Evolutionary conservation across 2,888 invertebrate genomes (phyloP).

Genomic region (Aporophyla lueneburgensis): DNA sequence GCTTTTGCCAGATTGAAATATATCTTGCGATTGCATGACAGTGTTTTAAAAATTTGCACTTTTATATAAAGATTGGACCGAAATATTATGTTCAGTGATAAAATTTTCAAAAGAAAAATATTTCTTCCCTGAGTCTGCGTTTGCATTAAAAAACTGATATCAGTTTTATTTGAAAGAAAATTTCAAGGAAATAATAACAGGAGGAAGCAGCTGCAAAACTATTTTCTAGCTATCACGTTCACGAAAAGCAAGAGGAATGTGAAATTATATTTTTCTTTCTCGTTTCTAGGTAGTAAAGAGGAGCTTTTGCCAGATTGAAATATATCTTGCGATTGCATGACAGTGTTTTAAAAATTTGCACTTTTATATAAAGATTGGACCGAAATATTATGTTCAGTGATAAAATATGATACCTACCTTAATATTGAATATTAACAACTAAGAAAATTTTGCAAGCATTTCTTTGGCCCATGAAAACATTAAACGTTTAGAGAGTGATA

Average conservation of each 20-base stretch:
- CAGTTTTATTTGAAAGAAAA: conserved; percentile 23
- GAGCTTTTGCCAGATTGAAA: not conserved
- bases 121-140: not conserved
- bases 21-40: not conserved
- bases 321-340: not conserved
- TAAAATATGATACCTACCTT: not conserved
- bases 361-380: not conserved
- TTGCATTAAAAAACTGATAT: conserved; percentile 14
- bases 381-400: conserved; percentile 6
- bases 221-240: conserved; percentile 11
- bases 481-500: conserved; percentile 3
- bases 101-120: not conserved
- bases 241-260: conserved; percentile 4
- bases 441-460: not conserved
- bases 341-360: not conserved
- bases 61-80: not conserved
- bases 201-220: not conserved
- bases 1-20: not conserved
- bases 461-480: not conserved
- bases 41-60: not conserved
- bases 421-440: not conserved
- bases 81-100: no score
- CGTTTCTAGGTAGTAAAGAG: not conserved
- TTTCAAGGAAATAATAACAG: conserved; percentile 8
- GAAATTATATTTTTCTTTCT: conserved; percentile 4